Evolutionary conservation across 1,140 invertebrate genomes (phyloP), one percentile per base, ranked within the genome.

Genomic region (Apolygus lucorum): DNA sequence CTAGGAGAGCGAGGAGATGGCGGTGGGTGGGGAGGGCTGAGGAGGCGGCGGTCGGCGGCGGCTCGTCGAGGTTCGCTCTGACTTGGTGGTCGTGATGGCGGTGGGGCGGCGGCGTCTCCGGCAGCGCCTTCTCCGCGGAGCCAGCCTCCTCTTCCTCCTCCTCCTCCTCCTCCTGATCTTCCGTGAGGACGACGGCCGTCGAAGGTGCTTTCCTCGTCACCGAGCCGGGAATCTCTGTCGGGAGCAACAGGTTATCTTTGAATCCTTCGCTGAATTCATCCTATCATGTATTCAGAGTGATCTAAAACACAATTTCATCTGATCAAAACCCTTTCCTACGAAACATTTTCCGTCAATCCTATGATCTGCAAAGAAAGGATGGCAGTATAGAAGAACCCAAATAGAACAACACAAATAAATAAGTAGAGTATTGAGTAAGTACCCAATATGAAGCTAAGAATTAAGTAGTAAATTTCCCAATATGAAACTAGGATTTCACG

Each of bases 221-320:
- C 8, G 59, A 22, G 0, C 70, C 70, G 24, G 70, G 70, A 11
- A 71, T 71, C 29, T 71, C 70, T 71, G 25, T 14, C 28, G 28
- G 2, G 25, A 27, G 22, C 29, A 21, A 14, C 22, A 54, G 14
- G 24, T 11, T 54, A 24, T 2, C 52, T 54, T 52, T 54, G n/a
- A n/a, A n/a, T n/a, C n/a, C n/a, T n/a, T 14, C 13, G 8, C 11
- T 8, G 14, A 34, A 4, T 13, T 2, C 22, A 11, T 4, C n/a
- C n/a, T n/a, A n/a, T n/a, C n/a, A n/a, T n/a, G n/a, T n/a, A n/a
- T n/a, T n/a, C n/a, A n/a, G n/a, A n/a, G n/a, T n/a, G n/a, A n/a
- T n/a, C n/a, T n/a, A 27, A 29, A 28, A 2, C 8, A 1, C 2
- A 68, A 26, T 59, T 59, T 62, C 21, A 21, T n/a, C 8, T 11